Evolutionary conservation across 2,888 invertebrate genomes (phyloP).

Genomic region (Harmothoe impar): DNA sequence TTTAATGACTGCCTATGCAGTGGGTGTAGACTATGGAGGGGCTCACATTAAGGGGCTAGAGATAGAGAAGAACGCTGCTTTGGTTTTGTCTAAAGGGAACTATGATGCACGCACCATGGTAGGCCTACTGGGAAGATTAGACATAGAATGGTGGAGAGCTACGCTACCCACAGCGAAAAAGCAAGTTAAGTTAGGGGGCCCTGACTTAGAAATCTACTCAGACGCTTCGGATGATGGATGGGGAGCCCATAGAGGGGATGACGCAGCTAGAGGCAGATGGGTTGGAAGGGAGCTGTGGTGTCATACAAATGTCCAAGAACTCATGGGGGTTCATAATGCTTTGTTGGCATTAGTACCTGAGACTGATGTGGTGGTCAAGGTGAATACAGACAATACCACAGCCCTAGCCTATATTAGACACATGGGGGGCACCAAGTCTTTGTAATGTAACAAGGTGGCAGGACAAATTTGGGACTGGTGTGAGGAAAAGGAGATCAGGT

Average conservation of each 20-base stretch:
- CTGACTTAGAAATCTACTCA: neutral
- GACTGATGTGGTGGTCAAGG: neutral
- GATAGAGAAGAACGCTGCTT: neutral
- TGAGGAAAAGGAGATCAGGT: constrained; percentile 12
- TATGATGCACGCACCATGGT: neutral
- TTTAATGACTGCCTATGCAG: neutral
- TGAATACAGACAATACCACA: constrained; percentile 63
- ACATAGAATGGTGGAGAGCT: neutral
- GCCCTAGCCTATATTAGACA: constrained; percentile 43
- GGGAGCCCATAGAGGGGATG: no score
- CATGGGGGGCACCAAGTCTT: constrained; percentile 56
- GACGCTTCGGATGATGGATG: neutral
- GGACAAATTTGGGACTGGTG: constrained; percentile 58
- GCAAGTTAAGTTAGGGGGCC: neutral
- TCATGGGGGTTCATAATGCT: constrained; percentile 19
- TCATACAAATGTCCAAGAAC: constrained; percentile 61
- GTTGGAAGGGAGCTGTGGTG: neutral
- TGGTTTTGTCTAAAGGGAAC: neutral
- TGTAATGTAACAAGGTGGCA: constrained; percentile 12
- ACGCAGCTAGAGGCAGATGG: neutral
- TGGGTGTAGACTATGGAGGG: constrained; percentile 29
- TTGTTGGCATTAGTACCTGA: neutral
- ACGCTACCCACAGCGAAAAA: neutral
- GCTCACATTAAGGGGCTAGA: neutral
- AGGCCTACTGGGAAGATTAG: neutral